Conservation (phyloP, 2,888 invertebrate genomes). For the Dermolepida albohirtum region DNA sequence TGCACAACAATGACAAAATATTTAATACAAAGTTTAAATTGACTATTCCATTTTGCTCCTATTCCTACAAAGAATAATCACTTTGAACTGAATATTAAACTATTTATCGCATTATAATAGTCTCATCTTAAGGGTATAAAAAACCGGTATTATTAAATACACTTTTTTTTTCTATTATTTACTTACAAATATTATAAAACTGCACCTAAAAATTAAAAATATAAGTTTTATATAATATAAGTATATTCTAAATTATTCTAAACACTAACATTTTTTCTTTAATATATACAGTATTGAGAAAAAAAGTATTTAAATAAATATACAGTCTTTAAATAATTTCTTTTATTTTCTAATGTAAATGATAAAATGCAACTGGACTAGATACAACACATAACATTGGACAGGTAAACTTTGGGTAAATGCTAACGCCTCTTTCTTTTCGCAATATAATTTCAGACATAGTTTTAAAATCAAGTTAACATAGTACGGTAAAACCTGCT, state of each 20-base stretch:
- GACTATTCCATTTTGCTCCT: too few species aligned
- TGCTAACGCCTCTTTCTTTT: too few species aligned
- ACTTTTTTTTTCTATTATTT: constrained; percentile 20
- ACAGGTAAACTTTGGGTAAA: constrained; percentile 1
- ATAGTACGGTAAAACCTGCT: too few species aligned
- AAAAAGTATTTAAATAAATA: constrained; percentile 16
- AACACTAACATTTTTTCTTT: constrained; percentile 16
- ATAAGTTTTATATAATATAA: constrained; percentile 10
- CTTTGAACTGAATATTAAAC: too few species aligned
- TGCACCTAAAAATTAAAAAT: constrained; percentile 27
- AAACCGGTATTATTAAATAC: constrained; percentile 29
- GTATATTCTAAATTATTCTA: constrained; percentile 12
- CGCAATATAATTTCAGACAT: too few species aligned
- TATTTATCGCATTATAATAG: neutral
- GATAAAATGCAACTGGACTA: constrained; percentile 36
- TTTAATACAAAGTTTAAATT: too few species aligned
- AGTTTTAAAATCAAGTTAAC: too few species aligned
- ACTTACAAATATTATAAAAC: constrained; percentile 33
- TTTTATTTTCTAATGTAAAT: constrained; percentile 24
- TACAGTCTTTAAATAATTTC: constrained; percentile 37
- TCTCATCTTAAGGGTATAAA: constrained; percentile 21
- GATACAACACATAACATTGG: constrained; percentile 34
- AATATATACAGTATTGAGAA: constrained; percentile 28
- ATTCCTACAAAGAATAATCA: too few species aligned
- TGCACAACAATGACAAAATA: too few species aligned